Percentiles rank a stretch among this genome's conserved stretches.
Evolutionary conservation across 53 echinoderm and acorn worm species (phyloP).

Genomic region (Stichopus horrens): DNA sequence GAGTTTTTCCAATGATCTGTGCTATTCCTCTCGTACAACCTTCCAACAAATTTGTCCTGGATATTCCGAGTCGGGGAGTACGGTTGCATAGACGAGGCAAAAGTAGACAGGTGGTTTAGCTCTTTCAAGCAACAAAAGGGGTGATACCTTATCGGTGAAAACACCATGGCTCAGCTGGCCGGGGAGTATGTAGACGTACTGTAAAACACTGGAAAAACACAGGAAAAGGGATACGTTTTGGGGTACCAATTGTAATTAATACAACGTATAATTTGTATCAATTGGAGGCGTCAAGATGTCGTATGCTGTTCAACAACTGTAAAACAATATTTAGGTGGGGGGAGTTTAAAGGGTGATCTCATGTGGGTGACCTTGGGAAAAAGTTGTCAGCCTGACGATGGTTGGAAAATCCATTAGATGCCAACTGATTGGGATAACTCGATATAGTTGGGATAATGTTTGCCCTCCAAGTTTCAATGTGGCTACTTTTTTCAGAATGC

Average conservation of each 20-base stretch:
- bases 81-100: not conserved
- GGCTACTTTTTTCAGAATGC: too few relatives aligned
- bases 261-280: not conserved
- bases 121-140: not conserved
- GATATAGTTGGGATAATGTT: too few relatives aligned
- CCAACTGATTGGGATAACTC: too few relatives aligned
- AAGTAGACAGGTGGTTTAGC: not conserved
- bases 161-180: not conserved
- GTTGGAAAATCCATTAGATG: too few relatives aligned
- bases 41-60: not conserved
- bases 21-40: not conserved
- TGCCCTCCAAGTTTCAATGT: too few relatives aligned
- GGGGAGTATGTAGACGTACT: not conserved
- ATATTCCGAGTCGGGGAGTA: not conserved
- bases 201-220: not conserved
- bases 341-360: not conserved
- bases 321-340: not conserved
- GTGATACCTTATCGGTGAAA: not conserved
- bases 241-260: conserved; percentile 7
- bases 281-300: not conserved
- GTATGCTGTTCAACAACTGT: not conserved
- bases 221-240: not conserved
- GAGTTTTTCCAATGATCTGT: not conserved
- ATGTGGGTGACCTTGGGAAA: too few relatives aligned
- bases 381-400: too few relatives aligned